Evolutionary conservation across 2,797 vertebrate genomes (phyloP).

Genomic region (Botia almorhae): DNA sequence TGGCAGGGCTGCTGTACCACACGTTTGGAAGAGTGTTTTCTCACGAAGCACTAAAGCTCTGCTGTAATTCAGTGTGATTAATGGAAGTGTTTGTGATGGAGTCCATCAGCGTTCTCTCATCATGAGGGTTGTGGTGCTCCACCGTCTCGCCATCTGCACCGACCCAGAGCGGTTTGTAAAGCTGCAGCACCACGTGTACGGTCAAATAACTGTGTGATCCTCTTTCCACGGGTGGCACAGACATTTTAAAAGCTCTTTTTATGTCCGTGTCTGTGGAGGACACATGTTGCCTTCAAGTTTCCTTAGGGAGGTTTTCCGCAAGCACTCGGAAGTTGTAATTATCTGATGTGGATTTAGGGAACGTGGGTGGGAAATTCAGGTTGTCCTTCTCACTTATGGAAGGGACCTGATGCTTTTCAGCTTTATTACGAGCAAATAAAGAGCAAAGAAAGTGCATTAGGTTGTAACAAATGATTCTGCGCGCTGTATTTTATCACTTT

Average conservation of each 20-base stretch:
- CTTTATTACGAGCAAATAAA: too few species aligned
- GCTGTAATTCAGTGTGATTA: slow-evolving; percentile 30
- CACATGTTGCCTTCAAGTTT: background rate
- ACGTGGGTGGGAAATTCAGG: background rate
- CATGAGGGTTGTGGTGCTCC: slow-evolving; percentile 4
- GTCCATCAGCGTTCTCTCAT: slow-evolving; percentile 8
- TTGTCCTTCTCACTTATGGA: too few species aligned
- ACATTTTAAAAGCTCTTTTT: background rate
- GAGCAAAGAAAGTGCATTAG: too few species aligned
- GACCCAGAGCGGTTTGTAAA: background rate
- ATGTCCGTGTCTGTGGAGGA: background rate
- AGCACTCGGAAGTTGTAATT: background rate
- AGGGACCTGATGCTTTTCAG: too few species aligned
- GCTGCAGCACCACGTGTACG: slow-evolving; percentile 12
- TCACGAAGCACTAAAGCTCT: slow-evolving; percentile 17
- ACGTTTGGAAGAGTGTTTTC: slow-evolving; percentile 32
- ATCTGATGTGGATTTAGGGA: background rate
- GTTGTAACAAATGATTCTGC: background rate
- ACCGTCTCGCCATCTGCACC: slow-evolving; percentile 16
- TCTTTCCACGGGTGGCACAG: background rate
- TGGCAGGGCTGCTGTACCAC: slow-evolving; percentile 3
- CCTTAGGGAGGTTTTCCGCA: background rate
- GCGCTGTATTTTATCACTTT: background rate
- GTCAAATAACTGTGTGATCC: background rate
- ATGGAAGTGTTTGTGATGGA: slow-evolving; percentile 25